Conservation (phyloP, 2,797 vertebrate species). For the Fratercula arctica region DNA sequence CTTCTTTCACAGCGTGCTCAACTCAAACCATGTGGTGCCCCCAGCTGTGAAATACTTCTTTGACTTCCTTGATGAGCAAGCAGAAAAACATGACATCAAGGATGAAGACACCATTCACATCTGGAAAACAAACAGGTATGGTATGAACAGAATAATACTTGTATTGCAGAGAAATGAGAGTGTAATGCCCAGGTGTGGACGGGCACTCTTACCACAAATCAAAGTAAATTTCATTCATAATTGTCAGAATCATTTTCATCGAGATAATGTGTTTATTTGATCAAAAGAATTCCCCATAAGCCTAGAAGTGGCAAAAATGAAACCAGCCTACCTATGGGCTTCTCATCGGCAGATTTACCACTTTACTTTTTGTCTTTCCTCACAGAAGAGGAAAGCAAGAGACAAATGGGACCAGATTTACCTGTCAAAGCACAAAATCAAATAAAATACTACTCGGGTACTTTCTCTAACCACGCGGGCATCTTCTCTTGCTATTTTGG, state of each 20-base stretch:
- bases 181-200: background rate
- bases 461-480: background rate
- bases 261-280: background rate
- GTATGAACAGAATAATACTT: background rate
- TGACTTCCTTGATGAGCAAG: conserved; percentile 98
- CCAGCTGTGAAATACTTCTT: conserved; percentile 99
- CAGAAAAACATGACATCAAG: conserved; percentile 91
- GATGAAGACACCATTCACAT: conserved; percentile 98
- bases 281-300: background rate
- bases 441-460: background rate
- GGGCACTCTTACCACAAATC: background rate
- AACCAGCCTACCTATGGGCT: background rate
- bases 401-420: background rate
- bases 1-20: conserved; percentile 95
- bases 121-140: conserved; percentile 98
- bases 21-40: conserved; percentile 89
- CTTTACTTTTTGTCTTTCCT: background rate
- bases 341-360: background rate
- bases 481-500: background rate
- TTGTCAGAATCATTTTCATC: background rate
- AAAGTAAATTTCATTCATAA: background rate
- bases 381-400: background rate
- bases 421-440: background rate
- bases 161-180: background rate
- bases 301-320: background rate